Base-by-base conservation (phyloP, 2,888 invertebrate genomes). In the Hemistola chrysoprasaria region DNA sequence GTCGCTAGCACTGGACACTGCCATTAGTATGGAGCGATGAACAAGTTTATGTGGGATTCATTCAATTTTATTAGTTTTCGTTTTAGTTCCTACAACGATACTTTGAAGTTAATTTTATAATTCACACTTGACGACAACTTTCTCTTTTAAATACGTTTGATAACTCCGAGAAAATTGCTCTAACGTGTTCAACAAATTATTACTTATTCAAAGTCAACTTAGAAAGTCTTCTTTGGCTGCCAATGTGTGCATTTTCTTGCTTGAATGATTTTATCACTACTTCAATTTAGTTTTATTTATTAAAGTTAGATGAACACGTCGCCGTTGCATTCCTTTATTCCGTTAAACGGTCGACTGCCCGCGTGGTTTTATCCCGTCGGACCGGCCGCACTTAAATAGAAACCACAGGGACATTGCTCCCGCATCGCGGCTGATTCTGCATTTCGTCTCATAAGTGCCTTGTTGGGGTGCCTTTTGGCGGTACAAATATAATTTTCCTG, bases 341-440 rank as follows among this genome's bases (percentile, higher is more conserved):
- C 53, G 73, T 77, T 73, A 71, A 75, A 73, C 79, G 79, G 77
- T 75, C 70, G 78, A 83, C 73, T 80, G 83, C 80, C 68, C 64
- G 73, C 75, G 69, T 78, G 78, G 80, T 77, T 81, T 70, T 76
- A 79, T 78, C 78, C 74, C 81, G 82, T 61, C 78, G 66, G 69
- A 84, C 85, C 70, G 82, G 84, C 80, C 69, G 86, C 84, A 86
- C 87, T 85, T 87, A 88, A 87, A 88, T 88, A 88, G 88, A 87
- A 85, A 88, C 85, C 78, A 68, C 82, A 86, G 83, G 88, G 87
- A 83, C 87, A 79, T 85, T 88, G 88, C 86, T 80, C 88, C 83
- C 87, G 67, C 62, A 59, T 62, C 53, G 59, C 66, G 70, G 65
- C 71, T 78, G 81, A 77, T 85, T 83, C 84, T 81, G 78, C 70